phyloP scores from a whole-genome alignment of 1,140 invertebrate species.

The Zelostemma sp. region DNA sequence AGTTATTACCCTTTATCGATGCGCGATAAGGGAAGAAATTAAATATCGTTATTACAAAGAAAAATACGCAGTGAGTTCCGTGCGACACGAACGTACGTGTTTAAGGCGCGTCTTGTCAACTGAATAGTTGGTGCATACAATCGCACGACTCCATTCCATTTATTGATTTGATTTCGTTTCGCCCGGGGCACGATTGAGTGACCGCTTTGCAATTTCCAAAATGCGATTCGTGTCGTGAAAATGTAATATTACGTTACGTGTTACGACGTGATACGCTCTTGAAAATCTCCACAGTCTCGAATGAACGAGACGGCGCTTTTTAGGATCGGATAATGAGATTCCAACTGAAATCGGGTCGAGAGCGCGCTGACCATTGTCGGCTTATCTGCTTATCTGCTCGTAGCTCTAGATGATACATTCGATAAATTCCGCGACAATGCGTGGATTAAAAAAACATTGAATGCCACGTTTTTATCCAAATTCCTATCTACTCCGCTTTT shows the following conservation, averaged over 20 bases:
- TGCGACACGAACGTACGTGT: conserved; percentile 43
- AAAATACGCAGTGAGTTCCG: conserved; percentile 27
- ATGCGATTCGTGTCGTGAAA: conserved; percentile 26
- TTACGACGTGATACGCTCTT: conserved; percentile 16
- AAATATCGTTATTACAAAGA: conserved; percentile 37
- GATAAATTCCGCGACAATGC: too few relatives aligned
- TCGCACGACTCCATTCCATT: conserved; percentile 29
- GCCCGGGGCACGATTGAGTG: conserved; percentile 29
- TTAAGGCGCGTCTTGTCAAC: conserved; percentile 40
- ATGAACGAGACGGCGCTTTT: conserved; percentile 24
- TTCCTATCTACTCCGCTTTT: too few relatives aligned
- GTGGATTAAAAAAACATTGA: too few relatives aligned
- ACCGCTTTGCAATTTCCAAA: conserved; percentile 2
- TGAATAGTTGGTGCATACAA: conserved; percentile 39
- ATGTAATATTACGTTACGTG: conserved; percentile 44
- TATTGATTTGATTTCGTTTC: conserved; percentile 46
- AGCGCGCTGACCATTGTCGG: too few relatives aligned
- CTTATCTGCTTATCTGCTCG: too few relatives aligned
- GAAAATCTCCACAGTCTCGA: conserved; percentile 29
- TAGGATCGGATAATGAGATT: conserved; percentile 31
- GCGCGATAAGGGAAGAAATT: conserved; percentile 42
- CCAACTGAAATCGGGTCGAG: not conserved
- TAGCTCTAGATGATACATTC: too few relatives aligned
- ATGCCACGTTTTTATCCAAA: too few relatives aligned
- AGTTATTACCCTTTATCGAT: conserved; percentile 44